phyloP scores from a whole-genome alignment of 2,113 vertebrate genomes.

The Muntiacus reevesi region DNA sequence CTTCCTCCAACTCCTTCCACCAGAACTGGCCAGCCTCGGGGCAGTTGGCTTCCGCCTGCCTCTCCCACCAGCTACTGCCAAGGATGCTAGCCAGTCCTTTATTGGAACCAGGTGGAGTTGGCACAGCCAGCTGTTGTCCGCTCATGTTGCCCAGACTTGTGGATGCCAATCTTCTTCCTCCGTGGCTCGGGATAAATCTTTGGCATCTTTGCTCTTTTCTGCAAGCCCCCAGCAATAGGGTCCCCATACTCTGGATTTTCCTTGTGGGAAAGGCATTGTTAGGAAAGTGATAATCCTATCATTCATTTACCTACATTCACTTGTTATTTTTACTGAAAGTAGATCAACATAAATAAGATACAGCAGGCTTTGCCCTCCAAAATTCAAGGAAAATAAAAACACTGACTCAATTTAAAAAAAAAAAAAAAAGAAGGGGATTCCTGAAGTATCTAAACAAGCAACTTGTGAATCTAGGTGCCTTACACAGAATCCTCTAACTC shows the following conservation, averaged over 20 bases:
- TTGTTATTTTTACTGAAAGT: slow-evolving; percentile 21
- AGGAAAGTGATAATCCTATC: slow-evolving; percentile 19
- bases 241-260: slow-evolving; percentile 3
- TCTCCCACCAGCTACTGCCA: slow-evolving; percentile 60
- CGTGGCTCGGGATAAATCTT: slow-evolving; percentile 36
- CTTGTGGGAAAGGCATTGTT: background rate
- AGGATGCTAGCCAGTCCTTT: slow-evolving; percentile 67
- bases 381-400: slow-evolving; percentile 48
- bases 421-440: background rate
- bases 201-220: slow-evolving; percentile 54
- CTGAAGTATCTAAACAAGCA: background rate
- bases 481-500: background rate
- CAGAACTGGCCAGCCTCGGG: slow-evolving; percentile 59
- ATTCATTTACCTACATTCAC: background rate
- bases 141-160: slow-evolving; percentile 57
- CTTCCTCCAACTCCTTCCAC: slow-evolving; percentile 45
- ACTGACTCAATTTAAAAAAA: background rate
- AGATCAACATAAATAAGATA: slow-evolving; percentile 1
- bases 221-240: slow-evolving; percentile 5
- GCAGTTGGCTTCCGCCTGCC: slow-evolving; percentile 61
- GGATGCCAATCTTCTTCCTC: slow-evolving; percentile 55
- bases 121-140: slow-evolving; percentile 68
- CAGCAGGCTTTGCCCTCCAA: background rate
- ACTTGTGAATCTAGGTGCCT: background rate
- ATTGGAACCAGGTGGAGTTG: slow-evolving; percentile 67